Percentiles rank a stretch among this genome's conserved stretches.
Evolutionary conservation across 1,140 invertebrate species (phyloP).

Genomic region (Vanessa tameamea): DNA sequence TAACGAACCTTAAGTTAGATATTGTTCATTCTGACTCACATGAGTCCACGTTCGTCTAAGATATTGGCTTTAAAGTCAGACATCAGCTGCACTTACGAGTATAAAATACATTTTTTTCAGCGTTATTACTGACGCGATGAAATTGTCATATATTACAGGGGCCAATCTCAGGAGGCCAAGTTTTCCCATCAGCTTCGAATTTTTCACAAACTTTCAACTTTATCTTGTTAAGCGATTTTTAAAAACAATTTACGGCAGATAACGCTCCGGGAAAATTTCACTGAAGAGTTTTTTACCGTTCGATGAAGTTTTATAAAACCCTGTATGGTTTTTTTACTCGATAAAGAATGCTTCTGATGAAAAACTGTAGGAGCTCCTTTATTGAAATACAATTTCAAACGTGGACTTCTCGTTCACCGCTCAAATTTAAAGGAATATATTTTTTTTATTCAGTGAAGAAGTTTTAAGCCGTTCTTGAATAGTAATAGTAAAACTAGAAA

Average conservation of each 20-base stretch:
- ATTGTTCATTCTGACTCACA: no score
- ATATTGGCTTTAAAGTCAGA: no score
- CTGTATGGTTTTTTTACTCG: not conserved
- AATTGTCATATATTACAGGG: conserved; percentile 17
- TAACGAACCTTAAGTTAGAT: no score
- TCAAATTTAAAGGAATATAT: no score
- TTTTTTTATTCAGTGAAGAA: no score
- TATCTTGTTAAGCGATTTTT: conserved; percentile 37
- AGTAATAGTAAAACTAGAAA: no score
- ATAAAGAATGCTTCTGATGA: no score
- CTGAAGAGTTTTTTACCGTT: not conserved
- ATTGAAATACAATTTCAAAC: no score
- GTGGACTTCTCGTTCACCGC: no score
- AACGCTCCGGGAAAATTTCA: conserved; percentile 1
- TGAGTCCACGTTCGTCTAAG: no score
- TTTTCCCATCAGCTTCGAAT: conserved; percentile 34
- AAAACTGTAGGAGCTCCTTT: no score
- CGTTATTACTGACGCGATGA: not conserved
- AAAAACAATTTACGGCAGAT: conserved; percentile 29
- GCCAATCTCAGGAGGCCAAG: conserved; percentile 19
- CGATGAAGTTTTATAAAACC: conserved; percentile 6
- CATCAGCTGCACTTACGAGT: not conserved
- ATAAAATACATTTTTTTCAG: not conserved
- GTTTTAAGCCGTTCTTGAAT: no score
- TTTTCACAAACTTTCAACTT: conserved; percentile 31